Conservation (phyloP, 2,113 vertebrate genomes). For the Poecilia latipinna region DNA sequence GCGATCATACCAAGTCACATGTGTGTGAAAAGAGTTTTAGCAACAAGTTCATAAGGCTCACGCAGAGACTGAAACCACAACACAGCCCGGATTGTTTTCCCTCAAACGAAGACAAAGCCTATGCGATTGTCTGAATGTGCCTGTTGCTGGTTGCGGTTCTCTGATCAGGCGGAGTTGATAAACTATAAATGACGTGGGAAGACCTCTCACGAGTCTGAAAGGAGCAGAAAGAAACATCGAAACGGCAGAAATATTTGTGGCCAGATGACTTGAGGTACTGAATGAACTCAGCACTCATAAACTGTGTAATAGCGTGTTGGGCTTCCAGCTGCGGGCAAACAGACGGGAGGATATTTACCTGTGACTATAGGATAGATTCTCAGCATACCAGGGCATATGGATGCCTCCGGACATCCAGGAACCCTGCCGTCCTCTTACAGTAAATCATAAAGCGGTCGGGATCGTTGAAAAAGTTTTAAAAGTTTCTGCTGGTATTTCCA, state of each 20-base stretch:
- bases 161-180: background rate
- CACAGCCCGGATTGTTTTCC: conserved; percentile 32
- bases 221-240: conserved; percentile 14
- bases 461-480: conserved; percentile 42
- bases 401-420: conserved; percentile 42
- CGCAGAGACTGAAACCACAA: conserved; percentile 18
- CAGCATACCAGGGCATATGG: conserved; percentile 20
- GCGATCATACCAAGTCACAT: conserved; percentile 16
- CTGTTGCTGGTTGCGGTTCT: background rate
- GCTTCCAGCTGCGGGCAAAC: conserved; percentile 31
- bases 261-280: conserved; percentile 10
- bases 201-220: background rate
- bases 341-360: conserved; percentile 46
- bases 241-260: conserved; percentile 18
- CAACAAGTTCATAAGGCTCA: conserved; percentile 24
- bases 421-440: conserved; percentile 31
- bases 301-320: conserved; percentile 31
- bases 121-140: conserved; percentile 21
- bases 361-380: conserved; percentile 31
- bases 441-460: conserved; percentile 61
- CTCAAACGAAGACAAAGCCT: conserved; percentile 19
- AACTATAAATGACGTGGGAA: conserved; percentile 14
- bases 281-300: conserved; percentile 49
- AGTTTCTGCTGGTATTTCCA: conserved; percentile 75
- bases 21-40: conserved; percentile 52